phyloP scores from a whole-genome alignment of 2,113 vertebrate species.

The Thymallus thymallus region DNA sequence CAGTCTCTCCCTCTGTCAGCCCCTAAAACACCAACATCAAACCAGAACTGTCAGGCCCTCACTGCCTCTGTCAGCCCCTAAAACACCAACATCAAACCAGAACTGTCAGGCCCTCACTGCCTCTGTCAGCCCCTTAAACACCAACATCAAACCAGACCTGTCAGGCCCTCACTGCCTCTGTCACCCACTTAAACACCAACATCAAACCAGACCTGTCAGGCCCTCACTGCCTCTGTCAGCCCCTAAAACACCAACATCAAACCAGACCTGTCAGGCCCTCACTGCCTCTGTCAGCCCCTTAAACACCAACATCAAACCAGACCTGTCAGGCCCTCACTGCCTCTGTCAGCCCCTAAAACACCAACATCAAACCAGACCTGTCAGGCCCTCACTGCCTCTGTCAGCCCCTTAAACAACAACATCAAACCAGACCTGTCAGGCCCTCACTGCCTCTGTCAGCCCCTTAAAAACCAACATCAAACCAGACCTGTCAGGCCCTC shows the following conservation, averaged over 20 bases:
- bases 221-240: not conserved
- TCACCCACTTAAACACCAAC: constrained; percentile 31
- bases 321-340: too few relatives aligned
- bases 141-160: constrained; percentile 1
- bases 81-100: constrained; percentile 27
- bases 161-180: not conserved
- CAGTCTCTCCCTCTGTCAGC: constrained; percentile 16
- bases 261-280: too few relatives aligned
- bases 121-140: constrained; percentile 34
- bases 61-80: constrained; percentile 16
- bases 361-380: too few relatives aligned
- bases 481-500: not conserved
- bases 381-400: too few relatives aligned
- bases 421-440: too few relatives aligned
- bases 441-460: constrained; percentile 25
- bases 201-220: not conserved
- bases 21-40: constrained; percentile 26
- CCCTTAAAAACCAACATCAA: constrained; percentile 26
- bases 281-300: too few relatives aligned
- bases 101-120: not conserved
- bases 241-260: too few relatives aligned
- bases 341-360: too few relatives aligned
- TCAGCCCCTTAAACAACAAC: too few relatives aligned
- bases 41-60: not conserved
- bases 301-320: too few relatives aligned